Evolutionary conservation across 1,140 invertebrate genomes (phyloP), one percentile per base, ranked within the genome.

Genomic region (Protaetia brevitarsis): DNA sequence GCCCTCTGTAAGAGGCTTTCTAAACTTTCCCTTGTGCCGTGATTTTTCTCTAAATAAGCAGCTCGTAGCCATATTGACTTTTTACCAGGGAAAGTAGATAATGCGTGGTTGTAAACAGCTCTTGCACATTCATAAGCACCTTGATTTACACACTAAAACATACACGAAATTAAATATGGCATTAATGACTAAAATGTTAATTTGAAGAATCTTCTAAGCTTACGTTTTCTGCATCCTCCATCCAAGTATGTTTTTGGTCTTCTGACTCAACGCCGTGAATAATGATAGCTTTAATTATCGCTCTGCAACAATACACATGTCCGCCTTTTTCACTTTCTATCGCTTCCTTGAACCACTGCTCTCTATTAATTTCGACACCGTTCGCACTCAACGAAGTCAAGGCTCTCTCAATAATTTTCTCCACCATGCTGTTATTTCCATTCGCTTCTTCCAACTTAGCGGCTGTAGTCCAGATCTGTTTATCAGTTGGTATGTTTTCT

Each of bases 341-440:
- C 0, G 96, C 97, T 81, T 99, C 97, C 79, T 98, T 96, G 69
- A 99, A 91, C 98, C 98, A 99, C 67, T 97, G 95, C 73, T 99
- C 97, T 34, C 97, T 80, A 76, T 99, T 99, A 27, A 99, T 98
- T 81, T 99, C 97, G 0, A 99, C 97, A 21, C 96, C 96, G 79
- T 99, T 99, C 0, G 94, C 89, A 65, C 87, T 91, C 2, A 99
- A 81, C 0, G 96, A 98, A 21, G 89, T 90, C 64, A 99, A 89
- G 0, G 97, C 97, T 77, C 95, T 88, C 71, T 97, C 96, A 70
- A 98, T 91, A 72, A 99, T 98, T 80, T 95, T 97, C 59, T 96
- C 94, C 3, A 98, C 96, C 95, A 98, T 98, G 66, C 91, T 86
- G 51, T 88, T 90, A 77, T 98, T 98, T 81, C 93, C 95, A 80